A percentile compares a stretch with the other conserved stretches of the same genome.
phyloP scores from a whole-genome alignment of 2,888 invertebrate species.

The Lasioglossum malachurum region DNA sequence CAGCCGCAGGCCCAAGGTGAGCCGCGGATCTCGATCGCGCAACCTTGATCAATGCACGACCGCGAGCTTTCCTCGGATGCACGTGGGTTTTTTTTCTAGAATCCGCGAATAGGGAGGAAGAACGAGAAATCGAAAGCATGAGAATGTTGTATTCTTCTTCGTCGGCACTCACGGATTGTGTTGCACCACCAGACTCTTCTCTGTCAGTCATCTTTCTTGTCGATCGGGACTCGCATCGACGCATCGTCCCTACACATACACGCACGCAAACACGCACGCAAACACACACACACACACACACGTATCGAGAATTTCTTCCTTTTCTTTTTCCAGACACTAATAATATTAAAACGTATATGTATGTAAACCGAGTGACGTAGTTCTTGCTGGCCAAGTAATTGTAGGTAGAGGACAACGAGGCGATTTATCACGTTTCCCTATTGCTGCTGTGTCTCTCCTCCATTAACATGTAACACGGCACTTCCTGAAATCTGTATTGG shows the following conservation, averaged over 20 bases:
- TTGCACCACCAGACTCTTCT: constrained; percentile 7
- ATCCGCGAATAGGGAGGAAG: background rate
- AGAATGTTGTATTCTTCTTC: constrained; percentile 13
- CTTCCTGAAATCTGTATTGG: background rate
- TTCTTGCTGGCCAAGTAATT: background rate
- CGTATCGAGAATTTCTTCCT: background rate
- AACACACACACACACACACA: background rate
- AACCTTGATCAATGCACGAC: constrained; percentile 13
- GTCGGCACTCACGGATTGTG: background rate
- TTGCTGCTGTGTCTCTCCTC: background rate
- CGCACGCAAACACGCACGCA: background rate
- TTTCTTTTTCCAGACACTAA: background rate
- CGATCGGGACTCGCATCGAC: background rate
- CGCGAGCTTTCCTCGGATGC: constrained; percentile 4
- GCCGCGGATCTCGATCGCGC: constrained; percentile 20
- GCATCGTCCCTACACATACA: background rate
- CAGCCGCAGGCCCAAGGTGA: constrained; percentile 65
- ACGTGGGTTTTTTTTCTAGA: background rate
- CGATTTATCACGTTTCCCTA: background rate
- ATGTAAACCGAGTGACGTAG: background rate
- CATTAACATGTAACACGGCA: constrained; percentile 37
- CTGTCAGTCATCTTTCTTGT: background rate
- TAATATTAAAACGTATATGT: background rate
- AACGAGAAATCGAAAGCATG: constrained; percentile 5
- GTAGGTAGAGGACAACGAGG: too few species aligned